Evolutionary conservation across 1,140 invertebrate species (phyloP), one percentile per base, ranked within the genome.

Genomic region (Listronotus oregonensis): DNA sequence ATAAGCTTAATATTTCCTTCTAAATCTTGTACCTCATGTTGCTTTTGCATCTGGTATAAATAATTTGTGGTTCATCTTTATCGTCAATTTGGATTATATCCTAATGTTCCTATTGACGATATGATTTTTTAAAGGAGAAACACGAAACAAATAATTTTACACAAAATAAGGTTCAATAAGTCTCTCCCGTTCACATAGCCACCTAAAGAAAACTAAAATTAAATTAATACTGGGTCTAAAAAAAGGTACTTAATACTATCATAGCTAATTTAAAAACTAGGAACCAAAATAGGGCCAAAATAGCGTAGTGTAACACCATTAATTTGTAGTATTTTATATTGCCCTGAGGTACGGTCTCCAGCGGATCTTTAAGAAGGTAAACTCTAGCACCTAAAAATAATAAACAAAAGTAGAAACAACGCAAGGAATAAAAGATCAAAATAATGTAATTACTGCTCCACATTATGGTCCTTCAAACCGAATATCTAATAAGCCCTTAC

Each of bases 321-420:
- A 77, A 27, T 62, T 73, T 76, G n/a, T 50, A 56, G 42, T 69
- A 74, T 40, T 71, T 72, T 2, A 60, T 27, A 1, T 14, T 58
- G 7, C 76, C 77, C 59, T 71, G 58, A 6, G 70, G 71, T 6
- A 84, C 55, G 0, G 84, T 85, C 0, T 83, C 79, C 17, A 84
- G 49, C 0, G 84, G 80, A 66, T 89, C 88, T 67, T 87, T 87
- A 0, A 89, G 71, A 0, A 89, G 64, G 71, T 85, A 87, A 0
- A 83, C 72, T 39, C 88, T 51, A 6, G 74, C 12, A 84, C 72
- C 64, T 66, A 39, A 54, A n/a, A 51, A 59, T 1, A n/a, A 21
- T 17, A 49, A 52, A 34, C 49, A n/a, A 8, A 27, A 42, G 14
- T 14, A 3, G 14, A 12, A 42, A 3, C 7, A 42, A 3, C n/a